Percentiles rank a stretch among this genome's conserved stretches.
phyloP scores from a whole-genome alignment of 2,888 invertebrate genomes.

The Plusia festucae region DNA sequence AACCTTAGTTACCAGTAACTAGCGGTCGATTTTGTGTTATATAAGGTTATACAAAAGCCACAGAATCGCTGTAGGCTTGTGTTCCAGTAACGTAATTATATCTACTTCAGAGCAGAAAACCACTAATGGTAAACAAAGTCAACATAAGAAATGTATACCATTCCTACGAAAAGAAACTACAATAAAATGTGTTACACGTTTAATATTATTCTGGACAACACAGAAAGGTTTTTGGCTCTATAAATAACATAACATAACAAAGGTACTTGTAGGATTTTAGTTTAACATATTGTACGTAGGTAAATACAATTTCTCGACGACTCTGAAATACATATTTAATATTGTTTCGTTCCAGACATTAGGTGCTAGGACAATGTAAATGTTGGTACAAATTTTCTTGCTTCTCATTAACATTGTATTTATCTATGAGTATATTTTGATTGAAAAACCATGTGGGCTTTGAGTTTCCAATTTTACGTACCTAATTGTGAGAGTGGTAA shows the following conservation, averaged over 20 bases:
- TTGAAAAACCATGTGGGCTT: too few relatives aligned
- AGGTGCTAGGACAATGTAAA: not conserved
- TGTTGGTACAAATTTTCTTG: not conserved
- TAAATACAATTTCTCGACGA: slow-evolving; percentile 15
- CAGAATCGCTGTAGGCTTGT: slow-evolving; percentile 35
- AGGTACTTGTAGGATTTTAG: slow-evolving; percentile 44
- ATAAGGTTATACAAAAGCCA: slow-evolving; percentile 46
- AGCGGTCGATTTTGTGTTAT: slow-evolving; percentile 5
- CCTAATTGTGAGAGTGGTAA: too few relatives aligned
- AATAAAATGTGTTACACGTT: slow-evolving; percentile 29
- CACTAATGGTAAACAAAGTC: slow-evolving; percentile 53
- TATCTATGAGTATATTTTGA: too few relatives aligned
- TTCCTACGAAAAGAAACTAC: slow-evolving; percentile 20
- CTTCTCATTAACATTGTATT: too few relatives aligned
- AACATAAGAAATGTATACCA: slow-evolving; percentile 45
- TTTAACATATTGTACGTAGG: not conserved
- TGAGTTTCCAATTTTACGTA: too few relatives aligned
- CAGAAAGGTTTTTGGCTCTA: slow-evolving; percentile 28
- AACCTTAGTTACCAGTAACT: not conserved
- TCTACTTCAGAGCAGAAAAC: slow-evolving; percentile 23
- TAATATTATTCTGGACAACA: slow-evolving; percentile 16
- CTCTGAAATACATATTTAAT: slow-evolving; percentile 31
- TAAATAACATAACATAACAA: slow-evolving; percentile 32
- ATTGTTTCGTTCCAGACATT: slow-evolving; percentile 6
- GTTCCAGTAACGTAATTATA: slow-evolving; percentile 46